Evolutionary conservation across 2,888 invertebrate species (phyloP).

Genomic region (Hybos culiciformis): DNA sequence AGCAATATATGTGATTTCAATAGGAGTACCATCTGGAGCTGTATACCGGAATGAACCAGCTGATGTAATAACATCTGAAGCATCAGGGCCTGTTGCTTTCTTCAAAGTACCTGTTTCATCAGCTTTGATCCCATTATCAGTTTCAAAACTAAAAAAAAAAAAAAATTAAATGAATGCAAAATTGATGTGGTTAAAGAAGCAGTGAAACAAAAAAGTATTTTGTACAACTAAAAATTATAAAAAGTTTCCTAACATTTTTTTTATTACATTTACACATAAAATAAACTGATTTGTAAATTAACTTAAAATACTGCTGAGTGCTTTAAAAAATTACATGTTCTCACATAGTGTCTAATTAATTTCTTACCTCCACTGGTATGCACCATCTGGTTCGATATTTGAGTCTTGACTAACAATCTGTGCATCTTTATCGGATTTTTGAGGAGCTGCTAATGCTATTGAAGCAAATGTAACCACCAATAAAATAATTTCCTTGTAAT

Average conservation of each 20-base stretch:
- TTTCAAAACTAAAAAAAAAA: slow-evolving; percentile 48
- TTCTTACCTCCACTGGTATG: slow-evolving; percentile 55
- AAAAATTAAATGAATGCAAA: too few relatives aligned
- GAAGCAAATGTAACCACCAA: slow-evolving; percentile 26
- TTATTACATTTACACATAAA: too few relatives aligned
- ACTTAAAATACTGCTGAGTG: too few relatives aligned
- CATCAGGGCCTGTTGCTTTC: slow-evolving; percentile 52
- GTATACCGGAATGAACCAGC: slow-evolving; percentile 55
- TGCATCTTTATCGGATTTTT: slow-evolving; percentile 41
- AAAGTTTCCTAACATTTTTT: background rate
- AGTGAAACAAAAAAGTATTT: background rate
- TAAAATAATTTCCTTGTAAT: slow-evolving; percentile 26
- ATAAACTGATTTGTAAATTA: too few relatives aligned
- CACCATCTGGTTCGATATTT: slow-evolving; percentile 56
- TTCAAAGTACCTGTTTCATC: slow-evolving; percentile 65
- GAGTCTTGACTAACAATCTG: slow-evolving; percentile 57
- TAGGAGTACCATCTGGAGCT: slow-evolving; percentile 55
- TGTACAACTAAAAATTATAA: background rate
- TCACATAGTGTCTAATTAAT: background rate
- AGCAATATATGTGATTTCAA: slow-evolving; percentile 52
- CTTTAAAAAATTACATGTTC: background rate
- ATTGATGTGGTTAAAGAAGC: too few relatives aligned
- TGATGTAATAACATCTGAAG: slow-evolving; percentile 50
- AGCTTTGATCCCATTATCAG: slow-evolving; percentile 68
- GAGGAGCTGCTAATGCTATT: slow-evolving; percentile 41